Evolutionary conservation across 2,797 vertebrate genomes (phyloP).

Genomic region (Cyprinodon diabolis): DNA sequence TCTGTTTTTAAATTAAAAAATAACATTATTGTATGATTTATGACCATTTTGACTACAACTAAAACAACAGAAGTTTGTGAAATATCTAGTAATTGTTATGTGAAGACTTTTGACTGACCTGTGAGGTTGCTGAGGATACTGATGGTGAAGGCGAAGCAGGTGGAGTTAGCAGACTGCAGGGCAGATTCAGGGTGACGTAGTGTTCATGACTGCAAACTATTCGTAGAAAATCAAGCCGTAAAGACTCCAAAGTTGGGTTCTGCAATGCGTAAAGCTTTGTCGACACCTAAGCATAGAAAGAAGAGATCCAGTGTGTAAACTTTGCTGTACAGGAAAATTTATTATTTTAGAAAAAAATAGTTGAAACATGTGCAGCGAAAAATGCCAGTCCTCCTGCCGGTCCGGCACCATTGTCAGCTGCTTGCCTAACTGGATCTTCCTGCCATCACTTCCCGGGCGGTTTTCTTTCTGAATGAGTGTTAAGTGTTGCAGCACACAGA

Average conservation of each 20-base stretch:
- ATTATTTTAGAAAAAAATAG: background rate
- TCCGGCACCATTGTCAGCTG: too few relatives aligned
- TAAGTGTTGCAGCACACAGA: too few relatives aligned
- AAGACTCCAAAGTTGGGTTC: constrained; percentile 90
- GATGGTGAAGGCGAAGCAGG: constrained; percentile 97
- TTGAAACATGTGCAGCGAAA: background rate
- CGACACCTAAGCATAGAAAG: constrained; percentile 83
- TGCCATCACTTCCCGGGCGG: too few relatives aligned
- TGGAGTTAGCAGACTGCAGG: constrained; percentile 94
- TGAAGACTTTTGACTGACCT: constrained; percentile 78
- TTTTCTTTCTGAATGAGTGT: too few relatives aligned
- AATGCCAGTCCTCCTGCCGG: too few relatives aligned
- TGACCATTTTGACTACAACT: background rate
- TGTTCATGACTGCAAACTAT: constrained; percentile 97
- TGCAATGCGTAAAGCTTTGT: constrained; percentile 90
- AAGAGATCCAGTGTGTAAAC: background rate
- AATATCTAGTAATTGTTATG: too few relatives aligned
- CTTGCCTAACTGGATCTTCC: too few relatives aligned
- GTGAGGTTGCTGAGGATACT: constrained; percentile 96
- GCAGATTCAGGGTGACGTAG: constrained; percentile 95
- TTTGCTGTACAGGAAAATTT: background rate
- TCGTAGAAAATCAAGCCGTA: constrained; percentile 94
- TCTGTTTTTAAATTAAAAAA: constrained; percentile 74
- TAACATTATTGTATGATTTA: background rate
- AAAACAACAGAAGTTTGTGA: background rate